Evolutionary conservation across 2,113 vertebrate species (phyloP), one percentile per base, ranked within the genome.

Genomic region (Microtus ochrogaster): DNA sequence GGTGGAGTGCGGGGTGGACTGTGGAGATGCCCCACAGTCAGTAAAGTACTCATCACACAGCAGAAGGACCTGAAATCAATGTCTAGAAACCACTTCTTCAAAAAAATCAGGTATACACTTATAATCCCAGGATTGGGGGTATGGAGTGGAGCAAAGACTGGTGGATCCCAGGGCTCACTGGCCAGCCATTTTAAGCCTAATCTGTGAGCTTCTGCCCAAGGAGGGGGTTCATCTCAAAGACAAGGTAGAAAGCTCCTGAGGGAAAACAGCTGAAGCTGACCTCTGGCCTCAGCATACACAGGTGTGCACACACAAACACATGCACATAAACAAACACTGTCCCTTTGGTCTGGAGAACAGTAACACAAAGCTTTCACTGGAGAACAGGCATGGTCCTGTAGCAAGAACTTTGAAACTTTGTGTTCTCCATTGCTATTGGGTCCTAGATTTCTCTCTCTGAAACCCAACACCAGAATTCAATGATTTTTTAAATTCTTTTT

Each of bases 1-100:
- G 72, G 13, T 0, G 41, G 41, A 24, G 16, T 19, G 33, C 1
- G 6, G 1, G 19, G 39, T 22, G 73, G 10, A 3, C 12, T 28
- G 24, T 28, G 22, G 74, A 28, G 41, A 77, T 77, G 26, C 14
- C 41, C 28, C 41, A 77, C 74, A 77, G 74, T 47, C 41, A 77
- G 41, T 30, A 47, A 77, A 47, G 6, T 24, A 10, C n/a, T 73
- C 41, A 41, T 41, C 72, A 77, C 74, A 77, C 12, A 47, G 41
- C 41, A 77, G 16, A 77, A 77, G 74, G 41, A 77, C 26, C 5
- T 30, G 41, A 77, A 44, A 47, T 47, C 74, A 77, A 77, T 77
- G 28, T 77, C 41, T 22, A 47, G 74, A 47, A 47, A 13, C 13
- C 5, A 47, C 41, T 28, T 28, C 7, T 12, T n/a, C n/a, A 17